These are phyloP conservation scores for Elmis aenea DNA, from an alignment of 2,888 invertebrate genomes.

Conservation along the genomic window DNA sequence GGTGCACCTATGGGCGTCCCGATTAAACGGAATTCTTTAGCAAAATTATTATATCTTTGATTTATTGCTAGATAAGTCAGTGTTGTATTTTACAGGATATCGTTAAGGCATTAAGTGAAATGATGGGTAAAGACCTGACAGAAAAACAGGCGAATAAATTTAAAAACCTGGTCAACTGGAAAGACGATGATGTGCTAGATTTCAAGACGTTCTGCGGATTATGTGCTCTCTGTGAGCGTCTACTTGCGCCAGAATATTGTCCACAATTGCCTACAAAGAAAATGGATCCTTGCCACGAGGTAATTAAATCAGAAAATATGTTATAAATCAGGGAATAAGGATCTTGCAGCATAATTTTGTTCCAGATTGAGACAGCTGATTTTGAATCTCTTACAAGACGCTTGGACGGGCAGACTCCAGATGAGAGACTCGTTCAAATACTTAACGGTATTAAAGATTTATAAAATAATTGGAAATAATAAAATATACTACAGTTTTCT, in stretches of 20 bases:
- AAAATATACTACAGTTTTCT: no score
- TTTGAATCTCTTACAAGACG: conserved; percentile 61
- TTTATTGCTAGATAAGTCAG: no score
- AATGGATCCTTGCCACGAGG: conserved; percentile 67
- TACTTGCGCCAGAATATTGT: conserved; percentile 52
- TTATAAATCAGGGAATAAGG: conserved; percentile 1
- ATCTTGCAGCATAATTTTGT: no score
- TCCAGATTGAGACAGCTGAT: conserved; percentile 63
- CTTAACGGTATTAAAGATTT: conserved; percentile 46
- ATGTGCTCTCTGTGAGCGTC: conserved; percentile 70
- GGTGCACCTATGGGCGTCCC: no score
- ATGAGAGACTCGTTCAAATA: conserved; percentile 49
- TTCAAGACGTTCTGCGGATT: conserved; percentile 77
- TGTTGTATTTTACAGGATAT: conserved; percentile 53
- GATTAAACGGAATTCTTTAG: no score
- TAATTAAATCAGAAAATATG: conserved; percentile 39
- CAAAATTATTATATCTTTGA: no score
- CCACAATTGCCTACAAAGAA: conserved; percentile 51
- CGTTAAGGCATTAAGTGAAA: conserved; percentile 53
- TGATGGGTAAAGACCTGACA: conserved; percentile 61
- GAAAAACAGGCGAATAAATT: conserved; percentile 50
- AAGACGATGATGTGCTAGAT: conserved; percentile 51
- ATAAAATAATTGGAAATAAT: no score
- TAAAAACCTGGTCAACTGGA: conserved; percentile 52
- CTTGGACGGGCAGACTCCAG: conserved; percentile 50